Conservation (phyloP, 2,113 vertebrate genomes). For the Cryptomyrus ogoouensis region DNA sequence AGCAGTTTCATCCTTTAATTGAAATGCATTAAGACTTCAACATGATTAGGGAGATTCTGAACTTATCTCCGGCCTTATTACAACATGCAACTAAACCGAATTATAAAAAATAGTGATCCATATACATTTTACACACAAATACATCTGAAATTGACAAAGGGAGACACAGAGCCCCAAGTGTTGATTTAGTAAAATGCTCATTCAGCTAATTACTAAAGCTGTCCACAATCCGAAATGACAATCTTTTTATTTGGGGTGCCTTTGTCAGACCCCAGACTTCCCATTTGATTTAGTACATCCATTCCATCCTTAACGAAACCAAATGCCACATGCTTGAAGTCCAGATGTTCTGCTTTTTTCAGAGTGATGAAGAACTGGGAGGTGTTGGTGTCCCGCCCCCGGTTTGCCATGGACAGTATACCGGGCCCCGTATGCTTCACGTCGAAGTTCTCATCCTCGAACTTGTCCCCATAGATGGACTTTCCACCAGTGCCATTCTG, state of each 20-base stretch:
- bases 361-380: slow-evolving; percentile 94
- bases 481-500: slow-evolving; percentile 76
- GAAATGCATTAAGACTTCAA: not conserved
- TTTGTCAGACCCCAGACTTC: slow-evolving; percentile 72
- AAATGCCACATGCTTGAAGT: slow-evolving; percentile 91
- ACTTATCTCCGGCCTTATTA: slow-evolving; percentile 44
- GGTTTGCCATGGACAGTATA: slow-evolving; percentile 87
- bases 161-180: not conserved
- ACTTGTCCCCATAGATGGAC: slow-evolving; percentile 81
- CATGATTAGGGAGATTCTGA: not conserved
- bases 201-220: slow-evolving; percentile 48
- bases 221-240: slow-evolving; percentile 78
- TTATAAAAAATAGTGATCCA: slow-evolving; percentile 22
- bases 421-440: slow-evolving; percentile 83
- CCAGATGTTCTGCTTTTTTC: slow-evolving; percentile 83
- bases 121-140: slow-evolving; percentile 70
- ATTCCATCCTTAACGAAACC: slow-evolving; percentile 84
- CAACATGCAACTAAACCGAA: slow-evolving; percentile 60
- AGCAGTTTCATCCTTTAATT: not conserved
- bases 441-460: slow-evolving; percentile 90
- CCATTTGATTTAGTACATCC: slow-evolving; percentile 80
- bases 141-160: not conserved
- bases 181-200: not conserved
- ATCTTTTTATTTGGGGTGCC: slow-evolving; percentile 71
- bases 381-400: slow-evolving; percentile 80